Base-by-base conservation (phyloP, 2,113 vertebrate genomes). In the Brevimyrus niger region DNA sequence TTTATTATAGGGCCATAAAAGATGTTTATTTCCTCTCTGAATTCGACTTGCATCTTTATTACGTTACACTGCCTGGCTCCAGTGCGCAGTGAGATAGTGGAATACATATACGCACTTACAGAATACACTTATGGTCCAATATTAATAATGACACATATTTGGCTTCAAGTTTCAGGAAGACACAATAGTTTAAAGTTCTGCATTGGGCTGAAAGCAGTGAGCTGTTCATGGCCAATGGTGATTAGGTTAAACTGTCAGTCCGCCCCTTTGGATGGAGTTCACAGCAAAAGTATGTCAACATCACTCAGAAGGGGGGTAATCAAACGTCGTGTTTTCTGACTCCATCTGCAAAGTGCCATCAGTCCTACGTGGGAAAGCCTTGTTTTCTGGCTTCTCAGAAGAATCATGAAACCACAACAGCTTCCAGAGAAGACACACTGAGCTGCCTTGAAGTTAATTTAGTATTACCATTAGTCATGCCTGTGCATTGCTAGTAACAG, bases 71-170 rank as follows among this genome's bases (percentile, higher is more conserved):
- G 35, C 13, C 6, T 80, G 73, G 73, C 73, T 80, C 73, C 35
- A 35, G 35, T 38, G 35, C 73, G 4, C 31, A 80, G 1, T 80
- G 73, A 42, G 6, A 76, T 76, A 76, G 11, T 17, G 69, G 15
- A 31, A 80, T 42, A 80, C 35, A 80, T 80, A 19, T 35, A 80
- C 2, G 3, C 73, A 5, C 17, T 42, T 80, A 35, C 73, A 42
- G 73, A 80, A 80, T 6, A 80, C 35, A 42, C 31, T 80, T 80
- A 42, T 38, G 31, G 31, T 17, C 73, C 13, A 80, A 19, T 80
- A 80, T 80, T 80, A 80, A 80, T 42, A 42, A 80, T 80, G 31
- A 80, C 35, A 80, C 73, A 80, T 80, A 80, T 80, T 80, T 80
- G 73, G 73, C 73, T 80, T 80, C 73, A 19, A 80, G 73, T 80